Conservation (phyloP, 1,140 invertebrate species). For the Drosophila gunungcola region DNA sequence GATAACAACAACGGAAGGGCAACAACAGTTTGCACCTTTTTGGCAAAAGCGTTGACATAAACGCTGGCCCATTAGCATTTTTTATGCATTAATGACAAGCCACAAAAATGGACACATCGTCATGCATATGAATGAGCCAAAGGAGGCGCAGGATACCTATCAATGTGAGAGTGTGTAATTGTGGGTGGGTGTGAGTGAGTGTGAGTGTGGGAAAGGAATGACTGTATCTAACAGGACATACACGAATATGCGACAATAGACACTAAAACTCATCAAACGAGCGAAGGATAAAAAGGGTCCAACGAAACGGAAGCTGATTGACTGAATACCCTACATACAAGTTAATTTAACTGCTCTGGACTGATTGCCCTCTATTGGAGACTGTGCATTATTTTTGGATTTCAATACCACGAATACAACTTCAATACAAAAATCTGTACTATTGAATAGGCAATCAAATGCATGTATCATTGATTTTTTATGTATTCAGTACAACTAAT, state of each 20-base stretch:
- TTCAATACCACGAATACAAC: too few species aligned
- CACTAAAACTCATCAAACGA: constrained; percentile 67
- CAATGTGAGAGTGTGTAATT: constrained; percentile 26
- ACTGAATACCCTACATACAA: constrained; percentile 17
- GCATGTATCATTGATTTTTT: too few species aligned
- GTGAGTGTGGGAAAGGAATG: constrained; percentile 14
- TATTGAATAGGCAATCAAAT: too few species aligned
- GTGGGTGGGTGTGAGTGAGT: constrained; percentile 10
- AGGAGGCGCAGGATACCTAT: constrained; percentile 31
- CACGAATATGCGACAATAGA: constrained; percentile 63
- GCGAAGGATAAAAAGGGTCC: constrained; percentile 24
- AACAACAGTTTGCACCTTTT: constrained; percentile 79
- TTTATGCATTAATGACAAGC: constrained; percentile 82
- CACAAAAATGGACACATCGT: constrained; percentile 82
- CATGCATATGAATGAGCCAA: constrained; percentile 76
- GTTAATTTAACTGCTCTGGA: constrained; percentile 16
- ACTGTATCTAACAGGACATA: constrained; percentile 20
- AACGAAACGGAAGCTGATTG: constrained; percentile 17
- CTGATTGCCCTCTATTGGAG: background rate
- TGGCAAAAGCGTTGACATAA: constrained; percentile 74
- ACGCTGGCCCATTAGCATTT: constrained; percentile 79
- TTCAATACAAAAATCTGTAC: too few species aligned
- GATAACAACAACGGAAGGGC: constrained; percentile 12
- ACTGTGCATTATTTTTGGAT: background rate
- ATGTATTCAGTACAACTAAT: too few species aligned